These are phyloP conservation scores for Eciton burchellii DNA, from an alignment of 1,140 invertebrate genomes.

Conservation along the genomic window DNA sequence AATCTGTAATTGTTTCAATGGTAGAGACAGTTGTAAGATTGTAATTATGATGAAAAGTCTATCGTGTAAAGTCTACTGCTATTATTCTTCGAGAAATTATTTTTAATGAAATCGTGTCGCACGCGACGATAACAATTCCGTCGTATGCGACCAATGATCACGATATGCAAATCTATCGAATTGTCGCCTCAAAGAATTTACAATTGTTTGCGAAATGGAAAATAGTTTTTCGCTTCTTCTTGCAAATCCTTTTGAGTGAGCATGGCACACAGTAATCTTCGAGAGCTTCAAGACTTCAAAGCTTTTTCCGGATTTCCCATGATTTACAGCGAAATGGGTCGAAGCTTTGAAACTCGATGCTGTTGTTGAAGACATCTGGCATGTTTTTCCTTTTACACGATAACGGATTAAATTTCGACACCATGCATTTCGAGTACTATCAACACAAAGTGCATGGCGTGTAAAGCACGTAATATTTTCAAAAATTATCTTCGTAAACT, in stretches of 20 bases:
- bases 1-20: no score
- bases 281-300: no score
- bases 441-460: neutral
- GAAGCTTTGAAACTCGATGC: conserved; percentile 33
- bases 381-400: neutral
- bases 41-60: no score
- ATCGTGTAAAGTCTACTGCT: neutral
- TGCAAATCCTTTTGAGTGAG: neutral
- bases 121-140: neutral
- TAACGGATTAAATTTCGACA: conserved; percentile 27
- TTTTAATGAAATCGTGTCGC: neutral
- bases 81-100: neutral
- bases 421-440: neutral
- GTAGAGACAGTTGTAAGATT: no score
- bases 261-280: neutral
- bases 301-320: conserved; percentile 14
- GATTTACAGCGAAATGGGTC: conserved; percentile 27
- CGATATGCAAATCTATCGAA: conserved; percentile 4
- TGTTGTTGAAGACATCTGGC: neutral
- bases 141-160: neutral
- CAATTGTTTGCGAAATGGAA: neutral
- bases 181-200: neutral
- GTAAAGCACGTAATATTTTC: neutral
- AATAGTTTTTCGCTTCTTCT: neutral
- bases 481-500: conserved; percentile 16